phyloP scores from a whole-genome alignment of 2,888 invertebrate species.

The Plagiodera versicolora region DNA sequence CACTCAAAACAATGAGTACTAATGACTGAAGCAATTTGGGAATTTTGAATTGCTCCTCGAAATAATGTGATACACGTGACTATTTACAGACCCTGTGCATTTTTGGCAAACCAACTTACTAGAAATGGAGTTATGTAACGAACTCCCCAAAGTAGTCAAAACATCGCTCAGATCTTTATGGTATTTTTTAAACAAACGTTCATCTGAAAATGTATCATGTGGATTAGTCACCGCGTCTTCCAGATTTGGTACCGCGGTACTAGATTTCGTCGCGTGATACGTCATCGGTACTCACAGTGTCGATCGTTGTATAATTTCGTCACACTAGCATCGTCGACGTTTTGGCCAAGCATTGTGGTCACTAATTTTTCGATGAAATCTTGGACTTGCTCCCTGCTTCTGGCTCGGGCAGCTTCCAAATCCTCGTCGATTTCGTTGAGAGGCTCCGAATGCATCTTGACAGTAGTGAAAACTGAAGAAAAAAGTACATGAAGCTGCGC shows the following conservation, averaged over 20 bases:
- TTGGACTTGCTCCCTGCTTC: slow-evolving; percentile 64
- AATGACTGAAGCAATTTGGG: too few relatives aligned
- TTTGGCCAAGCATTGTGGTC: slow-evolving; percentile 72
- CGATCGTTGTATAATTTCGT: slow-evolving; percentile 71
- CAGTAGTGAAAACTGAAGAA: slow-evolving; percentile 15
- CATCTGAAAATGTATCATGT: slow-evolving; percentile 56
- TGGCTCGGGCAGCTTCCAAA: slow-evolving; percentile 38
- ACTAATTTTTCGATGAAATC: slow-evolving; percentile 79
- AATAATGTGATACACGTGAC: neutral
- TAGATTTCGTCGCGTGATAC: neutral
- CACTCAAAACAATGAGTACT: too few relatives aligned
- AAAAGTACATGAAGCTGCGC: too few relatives aligned
- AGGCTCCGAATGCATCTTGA: slow-evolving; percentile 17
- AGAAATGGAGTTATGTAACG: slow-evolving; percentile 68
- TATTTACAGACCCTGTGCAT: slow-evolving; percentile 7
- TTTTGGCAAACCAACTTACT: slow-evolving; percentile 60
- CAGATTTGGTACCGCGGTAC: too few relatives aligned
- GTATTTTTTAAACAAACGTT: slow-evolving; percentile 64
- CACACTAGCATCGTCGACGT: slow-evolving; percentile 73
- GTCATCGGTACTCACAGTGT: slow-evolving; percentile 67
- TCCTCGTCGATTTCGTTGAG: slow-evolving; percentile 36
- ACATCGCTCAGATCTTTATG: slow-evolving; percentile 64
- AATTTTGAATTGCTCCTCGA: too few relatives aligned
- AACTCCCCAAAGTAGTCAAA: slow-evolving; percentile 64
- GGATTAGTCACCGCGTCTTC: too few relatives aligned